These are phyloP conservation scores for Stegostoma tigrinum DNA, from an alignment of 2,113 vertebrate genomes.

Conservation along the genomic window DNA sequence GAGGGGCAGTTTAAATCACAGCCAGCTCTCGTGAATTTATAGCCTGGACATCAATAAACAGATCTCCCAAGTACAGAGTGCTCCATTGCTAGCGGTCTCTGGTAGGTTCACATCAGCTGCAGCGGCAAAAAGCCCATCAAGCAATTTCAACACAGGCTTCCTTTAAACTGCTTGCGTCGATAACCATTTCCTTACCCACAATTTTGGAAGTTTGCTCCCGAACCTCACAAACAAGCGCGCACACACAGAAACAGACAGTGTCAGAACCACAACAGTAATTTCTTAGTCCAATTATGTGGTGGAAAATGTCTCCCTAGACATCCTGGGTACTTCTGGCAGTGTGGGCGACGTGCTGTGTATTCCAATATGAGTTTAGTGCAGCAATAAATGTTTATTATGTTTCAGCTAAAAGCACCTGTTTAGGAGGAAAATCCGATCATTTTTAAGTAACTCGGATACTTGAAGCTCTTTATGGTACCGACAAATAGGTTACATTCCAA, in stretches of 20 bases:
- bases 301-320: not conserved
- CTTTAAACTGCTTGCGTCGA: not conserved
- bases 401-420: not conserved
- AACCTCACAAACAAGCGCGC: not conserved
- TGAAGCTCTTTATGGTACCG: not conserved
- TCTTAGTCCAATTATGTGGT: not conserved
- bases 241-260: not conserved
- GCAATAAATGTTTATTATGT: slow-evolving; percentile 13
- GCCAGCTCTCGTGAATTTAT: slow-evolving; percentile 6
- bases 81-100: not conserved
- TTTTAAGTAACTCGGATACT: not conserved
- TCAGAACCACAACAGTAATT: not conserved
- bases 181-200: not conserved
- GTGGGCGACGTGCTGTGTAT: not conserved
- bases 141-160: not conserved
- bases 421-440: slow-evolving; percentile 18
- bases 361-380: slow-evolving; percentile 3
- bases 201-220: not conserved
- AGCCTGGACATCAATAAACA: not conserved
- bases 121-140: not conserved
- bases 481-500: not conserved
- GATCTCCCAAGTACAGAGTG: not conserved
- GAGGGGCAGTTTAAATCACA: not conserved
- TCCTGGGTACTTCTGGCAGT: not conserved
- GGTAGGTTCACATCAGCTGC: not conserved